Base-by-base conservation (phyloP, 2,888 invertebrate genomes). In the Ganaspis brasiliensis region DNA sequence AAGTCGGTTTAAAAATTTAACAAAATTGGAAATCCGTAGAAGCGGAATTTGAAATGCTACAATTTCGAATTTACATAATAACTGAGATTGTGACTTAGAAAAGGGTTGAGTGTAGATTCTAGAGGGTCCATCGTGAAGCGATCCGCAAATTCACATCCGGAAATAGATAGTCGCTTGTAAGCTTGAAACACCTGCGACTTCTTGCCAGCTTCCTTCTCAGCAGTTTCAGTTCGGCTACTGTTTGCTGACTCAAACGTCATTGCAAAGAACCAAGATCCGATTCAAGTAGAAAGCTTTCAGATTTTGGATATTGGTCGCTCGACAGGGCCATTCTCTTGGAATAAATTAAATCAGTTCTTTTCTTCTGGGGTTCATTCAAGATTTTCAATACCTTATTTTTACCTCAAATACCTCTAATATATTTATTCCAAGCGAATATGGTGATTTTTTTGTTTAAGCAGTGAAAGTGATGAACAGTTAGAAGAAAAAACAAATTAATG, bases 181-280 rank as follows among this genome's bases (percentile, higher is more conserved):
- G 74, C 37, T 19, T 49, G 14, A 26, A 49, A 31, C 74, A 74
- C 67, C 55, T 74, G 67, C 67, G 40, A 70, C 67, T 63, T 40
- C 59, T 78, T 74, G 73, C 73, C 76, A 75, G 71, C 74, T 73
- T 59, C 70, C 19, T 72, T 77, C 76, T 71, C 73, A 73, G 79
- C 79, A 73, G 56, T 78, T 79, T 78, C 75, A 75, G 77, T 79
- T 71, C 56, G 31, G 52, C 26, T n/a, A 12, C n/a, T 61, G 35
- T 77, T 40, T 77, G 79, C 79, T 81, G 81, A 79, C 78, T 70
- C 21, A 45, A 74, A 67, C 24, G 45, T 45, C 24, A 24, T 56
- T 67, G 63, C 14, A 21, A 67, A 45, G 63, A 19, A 40, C 40
- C 40, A 1, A 40, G 63, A 45, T 21, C 8, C n/a, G 26, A 35